Percentiles rank a stretch among this genome's conserved stretches.
Evolutionary conservation across 2,797 vertebrate species (phyloP).

Genomic region (Pygocentrus nattereri): DNA sequence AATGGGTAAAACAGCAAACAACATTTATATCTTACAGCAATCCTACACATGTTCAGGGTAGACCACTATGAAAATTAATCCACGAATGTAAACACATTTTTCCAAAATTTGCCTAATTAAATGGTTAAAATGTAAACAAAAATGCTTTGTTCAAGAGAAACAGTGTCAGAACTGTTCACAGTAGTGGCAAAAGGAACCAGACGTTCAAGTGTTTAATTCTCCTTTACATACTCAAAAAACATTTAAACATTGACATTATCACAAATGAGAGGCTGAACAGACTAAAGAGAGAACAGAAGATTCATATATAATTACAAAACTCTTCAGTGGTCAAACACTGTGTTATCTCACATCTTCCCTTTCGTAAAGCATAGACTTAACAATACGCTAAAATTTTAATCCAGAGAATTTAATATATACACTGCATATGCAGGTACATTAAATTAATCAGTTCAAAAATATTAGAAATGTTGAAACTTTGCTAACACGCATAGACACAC

Average conservation of each 20-base stretch:
- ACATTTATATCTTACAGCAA: neutral
- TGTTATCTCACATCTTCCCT: neutral
- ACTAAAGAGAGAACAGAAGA: neutral
- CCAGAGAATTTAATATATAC: neutral
- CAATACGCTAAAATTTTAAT: neutral
- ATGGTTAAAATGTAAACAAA: too few relatives aligned
- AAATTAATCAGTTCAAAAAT: neutral
- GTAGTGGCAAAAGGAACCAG: too few relatives aligned
- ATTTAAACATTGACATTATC: neutral
- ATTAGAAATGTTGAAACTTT: neutral
- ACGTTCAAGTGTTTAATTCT: too few relatives aligned
- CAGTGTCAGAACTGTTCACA: too few relatives aligned
- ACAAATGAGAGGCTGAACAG: neutral
- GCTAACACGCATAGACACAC: neutral
- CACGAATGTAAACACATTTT: too few relatives aligned
- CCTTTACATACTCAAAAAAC: neutral
- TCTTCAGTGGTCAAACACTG: neutral
- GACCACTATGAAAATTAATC: too few relatives aligned
- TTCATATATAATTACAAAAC: neutral
- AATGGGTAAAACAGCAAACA: neutral
- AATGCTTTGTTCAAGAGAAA: too few relatives aligned
- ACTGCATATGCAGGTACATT: neutral
- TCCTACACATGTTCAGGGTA: too few relatives aligned
- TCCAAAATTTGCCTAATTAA: too few relatives aligned
- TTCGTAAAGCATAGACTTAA: neutral